Conservation (phyloP, 2,113 vertebrate genomes). For the Rafetus swinhoei region DNA sequence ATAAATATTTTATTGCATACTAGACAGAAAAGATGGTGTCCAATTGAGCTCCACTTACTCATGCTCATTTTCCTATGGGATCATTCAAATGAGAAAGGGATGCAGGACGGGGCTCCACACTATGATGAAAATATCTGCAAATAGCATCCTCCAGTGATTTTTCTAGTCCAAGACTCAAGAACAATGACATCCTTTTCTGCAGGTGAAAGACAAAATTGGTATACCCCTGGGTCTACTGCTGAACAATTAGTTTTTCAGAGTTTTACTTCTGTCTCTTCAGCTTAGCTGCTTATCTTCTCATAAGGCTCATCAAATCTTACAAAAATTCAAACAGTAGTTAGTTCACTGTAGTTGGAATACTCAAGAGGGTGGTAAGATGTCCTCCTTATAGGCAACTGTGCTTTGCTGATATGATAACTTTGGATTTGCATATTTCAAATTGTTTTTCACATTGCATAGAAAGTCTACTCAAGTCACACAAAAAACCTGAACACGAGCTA, state of each 20-base stretch:
- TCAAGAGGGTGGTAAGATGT: constrained; percentile 5
- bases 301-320: not conserved
- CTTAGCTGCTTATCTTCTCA: constrained; percentile 27
- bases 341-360: constrained; percentile 3
- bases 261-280: constrained; percentile 33
- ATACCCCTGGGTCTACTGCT: not conserved
- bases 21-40: not conserved
- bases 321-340: not conserved
- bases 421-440: constrained; percentile 59
- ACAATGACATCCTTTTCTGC: not conserved
- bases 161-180: not conserved
- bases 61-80: not conserved
- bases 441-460: not conserved
- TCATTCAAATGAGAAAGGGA: not conserved
- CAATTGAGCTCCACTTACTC: not conserved
- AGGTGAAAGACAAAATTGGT: not conserved
- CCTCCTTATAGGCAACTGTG: constrained; percentile 12
- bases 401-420: constrained; percentile 51
- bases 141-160: not conserved
- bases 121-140: not conserved
- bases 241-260: not conserved
- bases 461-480: not conserved
- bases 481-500: not conserved
- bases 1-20: not conserved
- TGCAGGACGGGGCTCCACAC: not conserved